phyloP scores from a whole-genome alignment of 2,797 vertebrate genomes.

The Anisognathus igniventris region DNA sequence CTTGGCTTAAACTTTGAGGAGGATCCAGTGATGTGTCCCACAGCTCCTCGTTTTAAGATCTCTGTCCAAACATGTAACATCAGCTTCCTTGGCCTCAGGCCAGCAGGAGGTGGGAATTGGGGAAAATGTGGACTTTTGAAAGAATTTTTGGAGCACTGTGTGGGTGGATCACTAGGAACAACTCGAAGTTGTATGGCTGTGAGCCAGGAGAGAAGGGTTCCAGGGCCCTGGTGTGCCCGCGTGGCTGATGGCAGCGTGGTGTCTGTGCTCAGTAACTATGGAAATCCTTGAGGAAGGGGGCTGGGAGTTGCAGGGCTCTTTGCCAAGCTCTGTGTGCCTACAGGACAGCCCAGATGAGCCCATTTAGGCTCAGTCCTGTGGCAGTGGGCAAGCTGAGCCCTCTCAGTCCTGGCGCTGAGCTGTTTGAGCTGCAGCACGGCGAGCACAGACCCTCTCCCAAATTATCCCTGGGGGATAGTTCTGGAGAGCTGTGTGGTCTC shows the following conservation, averaged over 20 bases:
- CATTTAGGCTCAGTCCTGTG: accelerated
- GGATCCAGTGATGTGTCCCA: neutral
- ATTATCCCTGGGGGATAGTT: accelerated
- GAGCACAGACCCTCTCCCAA: accelerated
- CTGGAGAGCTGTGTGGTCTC: neutral
- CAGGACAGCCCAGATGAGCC: neutral
- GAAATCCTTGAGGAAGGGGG: neutral
- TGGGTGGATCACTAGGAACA: neutral
- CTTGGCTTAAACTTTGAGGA: neutral
- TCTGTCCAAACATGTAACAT: neutral
- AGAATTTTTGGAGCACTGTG: neutral
- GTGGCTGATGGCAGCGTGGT: neutral
- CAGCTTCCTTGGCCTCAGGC: neutral
- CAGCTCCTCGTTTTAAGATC: neutral
- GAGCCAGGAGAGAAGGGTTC: neutral
- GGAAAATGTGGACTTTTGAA: neutral
- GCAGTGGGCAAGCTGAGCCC: neutral
- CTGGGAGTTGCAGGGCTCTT: neutral
- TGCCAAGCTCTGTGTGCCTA: neutral
- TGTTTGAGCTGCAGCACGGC: neutral
- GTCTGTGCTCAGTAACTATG: neutral
- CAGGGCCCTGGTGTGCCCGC: neutral
- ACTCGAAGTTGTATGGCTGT: neutral
- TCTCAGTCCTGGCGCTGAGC: neutral
- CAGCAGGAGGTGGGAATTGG: neutral